Base-by-base conservation (phyloP, 2,797 vertebrate species). In the Hirundo rustica region DNA sequence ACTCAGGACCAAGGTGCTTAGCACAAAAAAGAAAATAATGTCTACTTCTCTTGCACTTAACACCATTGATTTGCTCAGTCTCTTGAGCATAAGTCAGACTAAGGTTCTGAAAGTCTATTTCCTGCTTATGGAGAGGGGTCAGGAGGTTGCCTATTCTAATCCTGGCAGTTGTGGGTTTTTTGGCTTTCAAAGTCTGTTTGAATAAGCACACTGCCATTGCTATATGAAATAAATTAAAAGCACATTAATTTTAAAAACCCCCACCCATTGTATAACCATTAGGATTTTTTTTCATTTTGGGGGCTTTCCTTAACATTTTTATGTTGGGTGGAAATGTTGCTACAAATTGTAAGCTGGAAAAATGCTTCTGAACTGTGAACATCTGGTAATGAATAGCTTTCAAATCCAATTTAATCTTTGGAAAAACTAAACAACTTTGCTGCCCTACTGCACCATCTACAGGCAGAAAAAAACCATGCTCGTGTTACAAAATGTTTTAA, bases 401-500 rank as follows among this genome's bases (percentile, higher is more conserved):
- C 72, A 88, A 86, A 65, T 45, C 18, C 34, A 18, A 29, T 90
- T 79, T 92, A 88, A 55, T 88, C 66, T 70, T 82, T 45, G 61
- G 42, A 57, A 88, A 82, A 92, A 47, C 66, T 32, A 47, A 62
- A 3, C 71, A 47, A 47, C 55, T 94, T 94, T 53, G 44, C 71
- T 96, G 79, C 86, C 93, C 84, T 91, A 80, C 72, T 94, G 74
- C 96, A 94, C 96, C 96, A 97, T 80, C 96, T 96, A 95, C 89
- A 95, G 96, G 93, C 89, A 91, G 87, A 70, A 86, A 48, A 45
- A 9, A 0, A 0, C 0, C 20, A 55, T 20, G 65, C 23, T 74
- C 54, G 10, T 68, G 30, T 1, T 72, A 47, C 26, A 84, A 55
- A 89, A 66, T 36, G 14, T 74, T 92, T 44, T 81, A 45, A 57